Conservation (phyloP, 2,113 vertebrate genomes). For the Caranx ignobilis region DNA sequence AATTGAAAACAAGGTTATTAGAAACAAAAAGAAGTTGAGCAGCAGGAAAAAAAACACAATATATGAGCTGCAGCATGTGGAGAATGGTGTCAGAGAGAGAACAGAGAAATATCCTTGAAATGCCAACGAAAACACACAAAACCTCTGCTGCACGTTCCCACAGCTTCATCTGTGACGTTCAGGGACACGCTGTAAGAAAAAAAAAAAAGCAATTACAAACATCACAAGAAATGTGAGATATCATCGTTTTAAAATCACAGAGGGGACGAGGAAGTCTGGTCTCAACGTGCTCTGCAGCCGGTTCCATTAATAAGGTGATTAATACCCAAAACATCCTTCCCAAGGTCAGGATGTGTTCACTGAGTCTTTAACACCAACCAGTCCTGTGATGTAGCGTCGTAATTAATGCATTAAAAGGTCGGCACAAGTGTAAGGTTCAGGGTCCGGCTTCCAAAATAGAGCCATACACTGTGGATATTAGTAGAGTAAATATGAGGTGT, state of each 20-base stretch:
- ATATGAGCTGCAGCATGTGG: background rate
- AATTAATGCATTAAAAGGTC: slow-evolving; percentile 26
- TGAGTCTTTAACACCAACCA: slow-evolving; percentile 34
- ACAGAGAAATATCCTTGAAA: slow-evolving; percentile 32
- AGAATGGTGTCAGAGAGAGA: background rate
- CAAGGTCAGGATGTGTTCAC: slow-evolving; percentile 56
- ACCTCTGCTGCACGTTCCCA: background rate
- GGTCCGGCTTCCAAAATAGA: background rate
- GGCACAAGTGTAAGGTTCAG: background rate
- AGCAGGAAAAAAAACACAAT: background rate
- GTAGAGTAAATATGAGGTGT: slow-evolving; percentile 1
- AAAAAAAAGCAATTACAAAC: slow-evolving; percentile 64
- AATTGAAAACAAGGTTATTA: background rate
- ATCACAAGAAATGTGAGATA: slow-evolving; percentile 62
- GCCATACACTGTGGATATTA: background rate
- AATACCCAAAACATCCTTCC: slow-evolving; percentile 33
- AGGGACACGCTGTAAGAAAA: slow-evolving; percentile 15
- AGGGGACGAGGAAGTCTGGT: slow-evolving; percentile 28
- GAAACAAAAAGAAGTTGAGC: background rate
- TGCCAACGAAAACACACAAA: slow-evolving; percentile 2
- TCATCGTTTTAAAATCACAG: slow-evolving; percentile 46
- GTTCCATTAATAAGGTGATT: slow-evolving; percentile 45
- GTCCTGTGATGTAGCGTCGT: slow-evolving; percentile 12
- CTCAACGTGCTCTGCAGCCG: slow-evolving; percentile 24
- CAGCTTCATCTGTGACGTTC: slow-evolving; percentile 36